These are phyloP conservation scores for Bimastos eiseni DNA, from an alignment of 2,888 invertebrate species.

Conservation along the genomic window DNA sequence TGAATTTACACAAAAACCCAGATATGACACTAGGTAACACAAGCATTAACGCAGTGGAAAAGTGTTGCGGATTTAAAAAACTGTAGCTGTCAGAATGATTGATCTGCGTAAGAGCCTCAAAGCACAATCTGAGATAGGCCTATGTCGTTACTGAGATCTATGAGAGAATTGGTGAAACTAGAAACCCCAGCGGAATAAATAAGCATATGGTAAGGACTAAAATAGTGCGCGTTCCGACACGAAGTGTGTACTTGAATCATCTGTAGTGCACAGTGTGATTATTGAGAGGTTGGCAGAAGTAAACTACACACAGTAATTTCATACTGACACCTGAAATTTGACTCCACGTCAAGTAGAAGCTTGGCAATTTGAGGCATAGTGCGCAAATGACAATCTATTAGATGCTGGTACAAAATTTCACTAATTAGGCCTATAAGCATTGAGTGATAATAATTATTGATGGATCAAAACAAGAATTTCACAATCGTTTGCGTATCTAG, in stretches of 20 bases:
- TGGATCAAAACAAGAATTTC: background rate
- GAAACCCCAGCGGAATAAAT: background rate
- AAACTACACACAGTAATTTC: too few species aligned
- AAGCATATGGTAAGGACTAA: background rate
- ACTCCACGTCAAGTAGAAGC: too few species aligned
- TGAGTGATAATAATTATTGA: background rate
- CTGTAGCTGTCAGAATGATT: background rate
- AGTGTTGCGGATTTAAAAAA: background rate
- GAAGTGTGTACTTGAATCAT: too few species aligned
- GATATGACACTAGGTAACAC: background rate
- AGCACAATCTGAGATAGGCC: background rate
- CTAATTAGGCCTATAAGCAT: background rate
- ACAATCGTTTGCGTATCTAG: background rate
- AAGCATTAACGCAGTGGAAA: background rate
- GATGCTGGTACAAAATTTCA: too few species aligned
- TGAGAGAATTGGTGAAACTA: background rate
- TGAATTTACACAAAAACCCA: conserved; percentile 8
- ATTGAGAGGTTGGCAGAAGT: too few species aligned
- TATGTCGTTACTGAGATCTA: background rate
- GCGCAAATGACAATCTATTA: too few species aligned
- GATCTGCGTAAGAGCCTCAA: background rate
- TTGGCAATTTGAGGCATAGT: too few species aligned
- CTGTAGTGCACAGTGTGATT: too few species aligned
- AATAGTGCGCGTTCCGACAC: too few species aligned
- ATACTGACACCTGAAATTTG: too few species aligned